These are phyloP conservation scores for Sphenopsis melanotis DNA, from an alignment of 2,797 vertebrate species.

Conservation along the genomic window DNA sequence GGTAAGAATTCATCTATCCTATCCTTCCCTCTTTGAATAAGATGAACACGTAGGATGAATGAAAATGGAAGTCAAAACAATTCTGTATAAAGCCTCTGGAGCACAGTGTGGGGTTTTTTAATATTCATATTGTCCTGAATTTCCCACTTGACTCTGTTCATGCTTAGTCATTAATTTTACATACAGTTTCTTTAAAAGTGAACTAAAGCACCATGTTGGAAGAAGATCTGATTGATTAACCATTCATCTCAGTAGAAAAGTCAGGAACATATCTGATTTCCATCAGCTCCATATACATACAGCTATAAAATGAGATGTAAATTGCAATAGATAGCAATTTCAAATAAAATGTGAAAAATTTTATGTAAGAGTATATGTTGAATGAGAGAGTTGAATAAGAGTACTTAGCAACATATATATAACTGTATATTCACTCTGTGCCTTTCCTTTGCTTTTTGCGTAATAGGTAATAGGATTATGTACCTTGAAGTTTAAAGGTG, in stretches of 20 bases:
- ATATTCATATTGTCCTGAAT: slow-evolving; percentile 10
- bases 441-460: neutral
- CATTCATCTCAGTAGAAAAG: slow-evolving; percentile 48
- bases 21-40: neutral
- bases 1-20: neutral
- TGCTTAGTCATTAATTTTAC: slow-evolving; percentile 39
- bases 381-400: neutral
- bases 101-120: neutral
- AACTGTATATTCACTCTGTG: neutral
- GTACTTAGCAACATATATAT: neutral
- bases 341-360: neutral
- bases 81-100: neutral
- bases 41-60: neutral
- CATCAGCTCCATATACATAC: neutral
- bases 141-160: slow-evolving; percentile 1
- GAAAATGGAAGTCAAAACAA: neutral
- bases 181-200: slow-evolving; percentile 24
- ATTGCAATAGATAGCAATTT: neutral
- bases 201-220: neutral
- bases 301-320: slow-evolving; percentile 8
- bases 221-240: slow-evolving; percentile 54
- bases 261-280: slow-evolving; percentile 19
- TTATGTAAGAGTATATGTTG: neutral
- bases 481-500: slow-evolving; percentile 51
- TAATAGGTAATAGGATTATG: slow-evolving; percentile 9